Evolutionary conservation across 2,797 vertebrate species (phyloP), one percentile per base, ranked within the genome.

Genomic region (Pseudomugil tenellus): DNA sequence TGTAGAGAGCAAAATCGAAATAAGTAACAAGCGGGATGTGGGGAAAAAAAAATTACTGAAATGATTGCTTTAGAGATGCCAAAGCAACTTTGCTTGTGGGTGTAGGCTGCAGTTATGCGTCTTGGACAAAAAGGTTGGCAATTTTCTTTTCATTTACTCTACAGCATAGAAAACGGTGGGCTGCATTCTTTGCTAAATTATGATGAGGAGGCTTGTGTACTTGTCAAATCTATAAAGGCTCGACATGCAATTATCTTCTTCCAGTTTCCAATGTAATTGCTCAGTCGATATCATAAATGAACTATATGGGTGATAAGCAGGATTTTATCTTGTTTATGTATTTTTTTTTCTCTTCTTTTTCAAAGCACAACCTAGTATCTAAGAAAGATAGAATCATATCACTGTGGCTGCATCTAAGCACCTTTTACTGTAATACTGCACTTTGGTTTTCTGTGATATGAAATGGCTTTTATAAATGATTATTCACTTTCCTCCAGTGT

Each of bases 141-240:
- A 89, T 92, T 93, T 91, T 91, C 82, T 86, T 73, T 86, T 74
- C 79, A 90, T 93, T 86, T 89, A 92, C 89, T 89, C 72, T 39
- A 72, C 72, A 79, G 75, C 17, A 19, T 59, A 52, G 62, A 76
- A 87, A 90, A 90, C 77, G 70, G 77, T 74, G 72, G 80, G 84
- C 87, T 80, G 32, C 56, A 69, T 79, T 88, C 67, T 81, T 77
- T 54, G 69, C 28, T 54, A 77, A 78, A 66, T 6, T 23, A 25
- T 31, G 37, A 59, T 48, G 41, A 67, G 51, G 54, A 58, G 13
- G 60, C 52, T 58, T 70, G 37, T 58, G 63, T 58, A 48, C 26
- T 59, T 37, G 60, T 54, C 46, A 46, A 58, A 67, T 59, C 56
- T 60, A 72, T 41, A 61, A 81, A 66, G 70, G 69, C 57, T 72